A percentile compares a stretch with the other conserved stretches of the same genome.
Conservation (phyloP, 2,888 invertebrate species). For the Drosophila dives region DNA sequence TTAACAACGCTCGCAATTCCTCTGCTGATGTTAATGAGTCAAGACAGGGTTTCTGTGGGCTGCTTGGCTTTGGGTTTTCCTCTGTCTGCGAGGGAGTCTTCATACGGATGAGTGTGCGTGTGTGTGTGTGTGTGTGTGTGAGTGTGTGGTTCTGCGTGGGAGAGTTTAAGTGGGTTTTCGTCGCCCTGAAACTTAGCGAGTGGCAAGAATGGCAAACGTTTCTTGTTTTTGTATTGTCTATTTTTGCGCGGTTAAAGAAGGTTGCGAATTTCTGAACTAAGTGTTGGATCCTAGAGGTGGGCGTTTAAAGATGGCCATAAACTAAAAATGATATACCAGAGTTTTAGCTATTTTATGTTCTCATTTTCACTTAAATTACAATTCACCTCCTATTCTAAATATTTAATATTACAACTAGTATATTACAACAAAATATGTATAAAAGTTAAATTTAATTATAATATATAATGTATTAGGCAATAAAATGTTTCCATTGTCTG, state of each 20-base stretch:
- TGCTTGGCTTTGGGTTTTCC: background rate
- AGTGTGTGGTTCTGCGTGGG: conserved; percentile 1
- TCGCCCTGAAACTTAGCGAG: conserved; percentile 43
- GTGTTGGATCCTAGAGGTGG: background rate
- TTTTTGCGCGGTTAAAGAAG: conserved; percentile 54
- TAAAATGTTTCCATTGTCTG: background rate
- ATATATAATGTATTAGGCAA: too few species aligned
- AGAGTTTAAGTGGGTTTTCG: conserved; percentile 67
- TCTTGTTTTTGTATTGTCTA: conserved; percentile 63
- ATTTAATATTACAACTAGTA: background rate
- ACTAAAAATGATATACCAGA: background rate
- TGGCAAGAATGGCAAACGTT: conserved; percentile 53
- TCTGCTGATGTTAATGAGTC: conserved; percentile 69
- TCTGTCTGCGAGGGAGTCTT: conserved; percentile 9
- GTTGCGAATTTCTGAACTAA: conserved; percentile 1
- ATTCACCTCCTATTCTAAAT: background rate
- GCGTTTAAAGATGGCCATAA: conserved; percentile 1
- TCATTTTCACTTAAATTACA: background rate
- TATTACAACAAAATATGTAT: background rate
- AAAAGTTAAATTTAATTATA: background rate
- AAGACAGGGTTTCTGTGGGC: conserved; percentile 36
- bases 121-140: background rate
- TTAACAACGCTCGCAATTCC: conserved; percentile 41
- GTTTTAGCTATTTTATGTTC: background rate
- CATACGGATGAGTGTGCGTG: background rate